These are phyloP conservation scores for Cacoxenus indagator DNA, from an alignment of 2,888 invertebrate genomes.

Conservation along the genomic window DNA sequence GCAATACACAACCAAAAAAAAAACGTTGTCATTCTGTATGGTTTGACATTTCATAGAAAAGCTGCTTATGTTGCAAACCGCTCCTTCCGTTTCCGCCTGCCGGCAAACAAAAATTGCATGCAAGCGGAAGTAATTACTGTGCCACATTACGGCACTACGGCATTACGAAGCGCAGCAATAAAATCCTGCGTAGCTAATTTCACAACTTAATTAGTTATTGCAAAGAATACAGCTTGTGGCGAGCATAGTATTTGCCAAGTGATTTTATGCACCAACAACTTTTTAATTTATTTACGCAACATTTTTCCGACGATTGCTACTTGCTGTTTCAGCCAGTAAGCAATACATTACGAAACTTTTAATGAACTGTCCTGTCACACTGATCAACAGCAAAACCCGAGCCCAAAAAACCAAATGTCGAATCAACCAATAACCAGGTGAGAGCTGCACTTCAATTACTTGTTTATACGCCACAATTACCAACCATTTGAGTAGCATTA, in stretches of 20 bases:
- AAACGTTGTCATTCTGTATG: conserved; percentile 38
- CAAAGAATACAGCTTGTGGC: conserved; percentile 39
- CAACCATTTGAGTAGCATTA: conserved; percentile 60
- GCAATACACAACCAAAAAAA: no score
- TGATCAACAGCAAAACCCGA: neutral
- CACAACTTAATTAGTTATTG: conserved; percentile 53
- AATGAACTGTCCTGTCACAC: conserved; percentile 10
- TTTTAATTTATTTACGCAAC: neutral
- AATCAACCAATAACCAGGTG: neutral
- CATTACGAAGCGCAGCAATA: neutral
- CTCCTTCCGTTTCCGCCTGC: conserved; percentile 34
- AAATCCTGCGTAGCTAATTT: conserved; percentile 43
- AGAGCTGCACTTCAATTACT: conserved; percentile 58
- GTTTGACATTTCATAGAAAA: conserved; percentile 53
- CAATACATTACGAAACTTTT: neutral
- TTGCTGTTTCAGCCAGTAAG: neutral
- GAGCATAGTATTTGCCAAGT: neutral
- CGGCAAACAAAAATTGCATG: conserved; percentile 55
- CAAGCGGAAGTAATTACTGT: conserved; percentile 55
- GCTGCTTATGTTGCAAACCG: conserved; percentile 48
- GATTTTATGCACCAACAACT: neutral
- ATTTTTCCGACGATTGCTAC: neutral
- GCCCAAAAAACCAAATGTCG: conserved; percentile 19
- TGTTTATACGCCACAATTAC: conserved; percentile 60
- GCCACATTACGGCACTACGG: neutral